A percentile compares a stretch with the other conserved stretches of the same genome.
phyloP scores from a whole-genome alignment of 53 echinoderm and acorn worm species.

The Pentamera pediparva region DNA sequence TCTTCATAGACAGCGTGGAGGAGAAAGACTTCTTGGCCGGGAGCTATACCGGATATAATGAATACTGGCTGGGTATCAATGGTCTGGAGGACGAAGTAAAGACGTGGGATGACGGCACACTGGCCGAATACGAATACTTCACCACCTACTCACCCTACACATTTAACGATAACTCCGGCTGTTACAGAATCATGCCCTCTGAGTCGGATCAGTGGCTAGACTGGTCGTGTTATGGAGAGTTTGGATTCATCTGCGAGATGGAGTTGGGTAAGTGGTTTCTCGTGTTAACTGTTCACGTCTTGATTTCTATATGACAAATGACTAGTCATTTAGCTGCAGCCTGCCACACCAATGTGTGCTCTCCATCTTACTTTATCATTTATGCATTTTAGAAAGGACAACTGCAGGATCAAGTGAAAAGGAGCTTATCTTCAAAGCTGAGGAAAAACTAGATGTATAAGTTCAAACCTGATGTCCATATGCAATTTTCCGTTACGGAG shows the following conservation, averaged over 20 bases:
- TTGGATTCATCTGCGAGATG: not conserved
- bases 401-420: no score
- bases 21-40: slow-evolving; percentile 8
- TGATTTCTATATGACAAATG: no score
- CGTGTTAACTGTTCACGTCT: no score
- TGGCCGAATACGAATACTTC: not conserved
- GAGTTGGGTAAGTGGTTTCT: not conserved
- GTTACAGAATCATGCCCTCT: not conserved
- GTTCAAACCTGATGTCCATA: no score
- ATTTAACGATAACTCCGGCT: not conserved
- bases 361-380: no score
- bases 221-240: not conserved
- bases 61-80: slow-evolving; percentile 3
- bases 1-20: not conserved
- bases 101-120: slow-evolving; percentile 12
- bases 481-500: no score
- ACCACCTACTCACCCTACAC: not conserved
- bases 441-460: no score
- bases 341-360: no score
- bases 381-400: no score
- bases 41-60: not conserved
- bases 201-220: not conserved
- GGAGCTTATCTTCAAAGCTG: no score
- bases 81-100: not conserved
- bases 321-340: no score